Evolutionary conservation across 2,797 vertebrate species (phyloP).

Genomic region (Chanos chanos): DNA sequence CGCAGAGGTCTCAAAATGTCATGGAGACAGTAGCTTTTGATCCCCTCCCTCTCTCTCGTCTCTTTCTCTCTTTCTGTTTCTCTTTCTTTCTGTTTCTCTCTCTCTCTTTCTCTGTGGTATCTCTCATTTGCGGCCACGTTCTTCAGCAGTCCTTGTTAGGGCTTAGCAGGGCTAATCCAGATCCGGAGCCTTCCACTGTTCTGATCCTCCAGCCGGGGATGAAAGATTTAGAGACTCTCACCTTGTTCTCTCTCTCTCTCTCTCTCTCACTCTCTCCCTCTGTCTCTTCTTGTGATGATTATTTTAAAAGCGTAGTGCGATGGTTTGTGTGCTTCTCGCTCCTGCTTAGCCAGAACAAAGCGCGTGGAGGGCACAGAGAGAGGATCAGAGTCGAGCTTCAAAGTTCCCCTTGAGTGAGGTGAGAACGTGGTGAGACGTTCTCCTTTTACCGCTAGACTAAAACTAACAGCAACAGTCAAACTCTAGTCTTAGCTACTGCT

Average conservation of each 20-base stretch:
- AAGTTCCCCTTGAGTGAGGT: conserved; percentile 35
- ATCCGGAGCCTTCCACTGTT: conserved; percentile 62
- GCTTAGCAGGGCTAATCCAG: conserved; percentile 67
- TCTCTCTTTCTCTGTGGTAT: conserved; percentile 40
- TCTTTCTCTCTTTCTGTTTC: conserved; percentile 43
- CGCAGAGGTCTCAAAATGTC: conserved; percentile 43
- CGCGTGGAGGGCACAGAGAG: conserved; percentile 49
- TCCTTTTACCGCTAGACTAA: conserved; percentile 9
- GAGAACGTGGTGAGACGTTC: conserved; percentile 37
- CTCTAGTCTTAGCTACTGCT: conserved; percentile 10
- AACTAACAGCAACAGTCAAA: conserved; percentile 4
- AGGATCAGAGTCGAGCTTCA: conserved; percentile 49
- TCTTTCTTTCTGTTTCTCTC: conserved; percentile 25
- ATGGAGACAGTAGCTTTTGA: conserved; percentile 51
- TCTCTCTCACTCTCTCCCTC: conserved; percentile 3
- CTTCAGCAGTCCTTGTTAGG: conserved; percentile 52
- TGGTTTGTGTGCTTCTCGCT: conserved; percentile 57
- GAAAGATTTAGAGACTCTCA: conserved; percentile 69
- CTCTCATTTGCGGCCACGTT: conserved; percentile 26
- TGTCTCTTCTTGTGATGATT: conserved; percentile 61
- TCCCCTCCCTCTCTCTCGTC: conserved; percentile 37
- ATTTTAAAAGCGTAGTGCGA: conserved; percentile 65
- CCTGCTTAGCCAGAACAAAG: conserved; percentile 57
- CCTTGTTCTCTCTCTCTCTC: conserved; percentile 50
- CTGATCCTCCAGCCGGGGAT: conserved; percentile 63